Percentiles rank a stretch among this genome's conserved stretches.
These are phyloP conservation scores for Chymomyza procnemis DNA, from an alignment of 2,888 invertebrate genomes.

Conservation along the genomic window DNA sequence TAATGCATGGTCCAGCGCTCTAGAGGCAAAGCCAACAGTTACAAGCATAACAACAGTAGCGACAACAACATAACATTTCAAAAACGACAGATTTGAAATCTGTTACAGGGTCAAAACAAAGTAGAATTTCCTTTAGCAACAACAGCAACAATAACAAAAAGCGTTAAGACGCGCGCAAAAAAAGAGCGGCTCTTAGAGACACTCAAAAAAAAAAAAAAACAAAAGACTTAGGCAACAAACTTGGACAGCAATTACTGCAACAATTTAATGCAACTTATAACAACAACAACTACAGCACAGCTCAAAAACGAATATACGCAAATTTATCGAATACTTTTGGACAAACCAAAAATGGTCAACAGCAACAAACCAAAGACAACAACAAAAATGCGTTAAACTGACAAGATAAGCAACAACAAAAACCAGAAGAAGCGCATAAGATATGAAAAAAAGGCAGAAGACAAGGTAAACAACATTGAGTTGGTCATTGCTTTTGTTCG, in stretches of 20 bases:
- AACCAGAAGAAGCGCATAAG: slow-evolving; percentile 1
- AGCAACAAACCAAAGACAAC: slow-evolving; percentile 30
- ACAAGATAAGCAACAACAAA: slow-evolving; percentile 13
- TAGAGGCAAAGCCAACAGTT: slow-evolving; percentile 1
- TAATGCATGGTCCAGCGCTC: slow-evolving; percentile 1
- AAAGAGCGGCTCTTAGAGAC: neutral
- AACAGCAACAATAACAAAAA: slow-evolving; percentile 29
- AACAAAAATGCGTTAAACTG: slow-evolving; percentile 1
- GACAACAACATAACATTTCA: slow-evolving; percentile 5
- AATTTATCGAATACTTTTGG: slow-evolving; percentile 59
- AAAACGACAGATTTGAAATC: slow-evolving; percentile 45
- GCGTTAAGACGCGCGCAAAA: neutral
- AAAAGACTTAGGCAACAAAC: slow-evolving; percentile 67
- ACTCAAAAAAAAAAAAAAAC: slow-evolving; percentile 24
- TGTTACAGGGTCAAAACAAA: slow-evolving; percentile 67
- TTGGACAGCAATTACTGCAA: slow-evolving; percentile 26
- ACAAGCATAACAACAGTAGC: slow-evolving; percentile 15
- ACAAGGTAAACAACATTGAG: slow-evolving; percentile 52
- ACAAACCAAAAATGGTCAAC: slow-evolving; percentile 46
- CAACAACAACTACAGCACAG: slow-evolving; percentile 1
- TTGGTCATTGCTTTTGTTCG: slow-evolving; percentile 4
- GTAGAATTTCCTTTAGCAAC: slow-evolving; percentile 60
- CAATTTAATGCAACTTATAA: neutral
- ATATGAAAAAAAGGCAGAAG: slow-evolving; percentile 22
- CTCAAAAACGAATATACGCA: slow-evolving; percentile 48